Conservation (phyloP, 92 coral and sea anemone species). For the Umimayanthus kanabou region DNA sequence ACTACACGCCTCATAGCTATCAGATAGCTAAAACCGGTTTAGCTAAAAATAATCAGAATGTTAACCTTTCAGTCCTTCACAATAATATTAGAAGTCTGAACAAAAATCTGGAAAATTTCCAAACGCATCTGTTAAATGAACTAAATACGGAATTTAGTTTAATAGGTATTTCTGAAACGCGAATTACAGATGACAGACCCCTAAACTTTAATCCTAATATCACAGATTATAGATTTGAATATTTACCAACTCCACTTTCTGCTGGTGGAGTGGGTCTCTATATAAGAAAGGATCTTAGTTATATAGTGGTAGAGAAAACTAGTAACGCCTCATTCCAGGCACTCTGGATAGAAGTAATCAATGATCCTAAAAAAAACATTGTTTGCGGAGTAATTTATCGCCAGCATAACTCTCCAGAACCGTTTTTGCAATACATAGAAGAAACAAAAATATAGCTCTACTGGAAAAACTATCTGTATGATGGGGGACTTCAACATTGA, state of each 20-base stretch:
- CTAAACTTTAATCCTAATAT: slow-evolving; percentile 46
- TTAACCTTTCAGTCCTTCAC: slow-evolving; percentile 42
- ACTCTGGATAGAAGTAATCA: slow-evolving; percentile 40
- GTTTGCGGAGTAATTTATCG: slow-evolving; percentile 49
- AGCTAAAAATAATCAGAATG: background rate
- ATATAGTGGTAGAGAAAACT: slow-evolving; percentile 49
- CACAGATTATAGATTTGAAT: slow-evolving; percentile 61
- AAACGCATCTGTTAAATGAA: slow-evolving; percentile 41
- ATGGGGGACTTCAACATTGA: background rate
- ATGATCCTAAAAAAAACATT: slow-evolving; percentile 9
- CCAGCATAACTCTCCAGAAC: slow-evolving; percentile 53
- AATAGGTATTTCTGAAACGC: slow-evolving; percentile 64
- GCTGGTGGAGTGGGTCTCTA: slow-evolving; percentile 68
- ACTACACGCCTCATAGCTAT: slow-evolving; percentile 28
- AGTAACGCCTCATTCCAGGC: slow-evolving; percentile 54
- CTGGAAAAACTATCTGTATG: background rate
- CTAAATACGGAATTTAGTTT: slow-evolving; percentile 48
- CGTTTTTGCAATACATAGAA: slow-evolving; percentile 31
- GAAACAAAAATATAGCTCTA: slow-evolving; percentile 6
- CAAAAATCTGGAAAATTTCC: slow-evolving; percentile 50
- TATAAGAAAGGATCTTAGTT: slow-evolving; percentile 45
- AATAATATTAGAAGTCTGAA: slow-evolving; percentile 63
- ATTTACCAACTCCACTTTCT: slow-evolving; percentile 60
- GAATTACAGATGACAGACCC: slow-evolving; percentile 27
- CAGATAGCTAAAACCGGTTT: background rate